phyloP scores from a whole-genome alignment of 1,140 invertebrate genomes.

The Odontomachus brunneus region DNA sequence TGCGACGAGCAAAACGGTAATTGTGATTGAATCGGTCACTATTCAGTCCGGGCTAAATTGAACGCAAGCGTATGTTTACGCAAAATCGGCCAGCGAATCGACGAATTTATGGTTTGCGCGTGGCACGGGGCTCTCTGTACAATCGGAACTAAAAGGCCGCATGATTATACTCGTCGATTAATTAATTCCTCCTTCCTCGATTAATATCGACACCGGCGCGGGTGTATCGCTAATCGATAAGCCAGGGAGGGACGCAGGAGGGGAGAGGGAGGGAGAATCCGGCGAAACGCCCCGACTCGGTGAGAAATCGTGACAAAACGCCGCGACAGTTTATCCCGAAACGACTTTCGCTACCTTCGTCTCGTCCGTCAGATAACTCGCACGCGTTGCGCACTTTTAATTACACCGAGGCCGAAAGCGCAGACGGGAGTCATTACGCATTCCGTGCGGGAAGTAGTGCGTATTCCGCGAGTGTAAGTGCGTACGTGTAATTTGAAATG shows the following conservation, averaged over 20 bases:
- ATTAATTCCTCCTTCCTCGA: constrained; percentile 20
- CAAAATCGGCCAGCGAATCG: constrained; percentile 1
- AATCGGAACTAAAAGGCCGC: background rate
- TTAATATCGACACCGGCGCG: background rate
- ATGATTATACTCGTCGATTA: constrained; percentile 18
- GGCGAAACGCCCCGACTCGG: too few species aligned
- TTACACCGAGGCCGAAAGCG: constrained; percentile 45
- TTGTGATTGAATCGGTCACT: constrained; percentile 41
- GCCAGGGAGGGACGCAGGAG: too few species aligned
- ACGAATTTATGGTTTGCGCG: constrained; percentile 12
- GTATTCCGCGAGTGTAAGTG: constrained; percentile 27
- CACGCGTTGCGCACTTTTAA: constrained; percentile 58
- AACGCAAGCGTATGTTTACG: constrained; percentile 15
- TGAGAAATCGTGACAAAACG: constrained; percentile 31
- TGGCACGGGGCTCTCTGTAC: background rate
- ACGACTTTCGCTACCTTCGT: constrained; percentile 34
- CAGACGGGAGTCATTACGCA: constrained; percentile 53
- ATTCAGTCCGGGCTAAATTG: background rate
- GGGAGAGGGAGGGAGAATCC: too few species aligned
- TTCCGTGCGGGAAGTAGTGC: constrained; percentile 52
- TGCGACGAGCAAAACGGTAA: constrained; percentile 11
- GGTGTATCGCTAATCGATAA: constrained; percentile 12
- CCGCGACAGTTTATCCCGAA: constrained; percentile 19
- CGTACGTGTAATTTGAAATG: constrained; percentile 40
- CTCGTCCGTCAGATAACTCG: constrained; percentile 44